phyloP scores from a whole-genome alignment of 1,140 invertebrate species.

The Drosophila orena region DNA sequence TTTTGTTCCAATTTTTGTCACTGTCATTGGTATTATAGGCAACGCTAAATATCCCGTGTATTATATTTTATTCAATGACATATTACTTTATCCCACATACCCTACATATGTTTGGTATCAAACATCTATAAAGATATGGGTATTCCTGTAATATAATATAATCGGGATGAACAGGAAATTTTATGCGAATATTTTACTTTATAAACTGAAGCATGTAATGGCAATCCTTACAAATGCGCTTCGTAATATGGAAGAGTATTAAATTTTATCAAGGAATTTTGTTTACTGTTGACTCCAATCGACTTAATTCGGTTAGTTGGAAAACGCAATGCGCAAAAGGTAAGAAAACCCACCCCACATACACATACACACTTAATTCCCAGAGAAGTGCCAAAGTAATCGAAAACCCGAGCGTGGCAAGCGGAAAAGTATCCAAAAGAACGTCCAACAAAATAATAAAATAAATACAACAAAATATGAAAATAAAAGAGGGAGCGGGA shows the following conservation, averaged over 20 bases:
- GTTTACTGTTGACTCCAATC: slow-evolving; percentile 40
- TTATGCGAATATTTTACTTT: too few relatives aligned
- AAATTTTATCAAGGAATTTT: slow-evolving; percentile 23
- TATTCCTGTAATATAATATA: too few relatives aligned
- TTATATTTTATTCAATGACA: too few relatives aligned
- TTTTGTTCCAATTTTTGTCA: background rate
- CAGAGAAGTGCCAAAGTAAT: slow-evolving; percentile 32
- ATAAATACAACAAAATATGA: slow-evolving; percentile 7
- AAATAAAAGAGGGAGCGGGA: slow-evolving; percentile 33
- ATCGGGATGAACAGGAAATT: too few relatives aligned
- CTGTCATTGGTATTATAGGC: background rate
- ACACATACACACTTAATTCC: background rate
- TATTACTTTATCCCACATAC: too few relatives aligned
- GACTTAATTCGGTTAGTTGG: slow-evolving; percentile 17
- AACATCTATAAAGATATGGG: too few relatives aligned
- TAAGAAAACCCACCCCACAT: slow-evolving; percentile 38
- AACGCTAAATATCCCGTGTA: too few relatives aligned
- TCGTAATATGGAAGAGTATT: background rate
- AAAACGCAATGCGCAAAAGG: slow-evolving; percentile 77
- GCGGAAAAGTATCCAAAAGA: slow-evolving; percentile 70
- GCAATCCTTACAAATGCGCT: background rate
- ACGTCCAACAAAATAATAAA: slow-evolving; percentile 40
- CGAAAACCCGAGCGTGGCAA: slow-evolving; percentile 63
- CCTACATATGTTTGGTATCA: too few relatives aligned
- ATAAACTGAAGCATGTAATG: too few relatives aligned